Conservation (phyloP, 2,113 vertebrate species). For the Nyctibius bracteatus region DNA sequence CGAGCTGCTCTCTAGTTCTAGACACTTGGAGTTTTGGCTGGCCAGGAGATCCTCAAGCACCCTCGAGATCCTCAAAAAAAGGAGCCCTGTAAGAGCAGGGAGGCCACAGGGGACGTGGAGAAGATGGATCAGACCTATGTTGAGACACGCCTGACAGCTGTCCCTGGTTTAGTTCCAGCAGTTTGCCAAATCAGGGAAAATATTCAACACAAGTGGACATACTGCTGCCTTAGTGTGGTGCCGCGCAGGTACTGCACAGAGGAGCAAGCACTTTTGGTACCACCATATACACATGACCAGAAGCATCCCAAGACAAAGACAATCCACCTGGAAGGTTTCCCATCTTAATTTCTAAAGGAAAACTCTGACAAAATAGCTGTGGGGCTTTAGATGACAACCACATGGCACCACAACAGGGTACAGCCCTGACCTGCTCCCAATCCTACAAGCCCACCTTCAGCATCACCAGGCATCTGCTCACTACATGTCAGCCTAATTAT, state of each 20-base stretch:
- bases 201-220: accelerated
- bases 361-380: not conserved
- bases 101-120: not conserved
- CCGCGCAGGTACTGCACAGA: too few relatives aligned
- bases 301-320: not conserved
- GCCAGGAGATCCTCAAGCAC: not conserved
- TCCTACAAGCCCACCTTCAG: not conserved
- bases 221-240: accelerated
- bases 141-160: not conserved
- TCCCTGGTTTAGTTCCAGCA: not conserved
- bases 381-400: not conserved
- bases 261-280: not conserved
- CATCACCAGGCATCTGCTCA: not conserved
- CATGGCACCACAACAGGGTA: not conserved
- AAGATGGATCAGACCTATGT: not conserved
- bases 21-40: not conserved
- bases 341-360: not conserved
- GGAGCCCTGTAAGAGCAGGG: not conserved
- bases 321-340: not conserved
- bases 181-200: not conserved
- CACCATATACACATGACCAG: accelerated
- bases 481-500: accelerated
- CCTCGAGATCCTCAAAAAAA: not conserved
- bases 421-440: not conserved
- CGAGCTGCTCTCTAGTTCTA: not conserved